Conservation (phyloP, 2,113 vertebrate genomes). For the Chloropsis cyanopogon region DNA sequence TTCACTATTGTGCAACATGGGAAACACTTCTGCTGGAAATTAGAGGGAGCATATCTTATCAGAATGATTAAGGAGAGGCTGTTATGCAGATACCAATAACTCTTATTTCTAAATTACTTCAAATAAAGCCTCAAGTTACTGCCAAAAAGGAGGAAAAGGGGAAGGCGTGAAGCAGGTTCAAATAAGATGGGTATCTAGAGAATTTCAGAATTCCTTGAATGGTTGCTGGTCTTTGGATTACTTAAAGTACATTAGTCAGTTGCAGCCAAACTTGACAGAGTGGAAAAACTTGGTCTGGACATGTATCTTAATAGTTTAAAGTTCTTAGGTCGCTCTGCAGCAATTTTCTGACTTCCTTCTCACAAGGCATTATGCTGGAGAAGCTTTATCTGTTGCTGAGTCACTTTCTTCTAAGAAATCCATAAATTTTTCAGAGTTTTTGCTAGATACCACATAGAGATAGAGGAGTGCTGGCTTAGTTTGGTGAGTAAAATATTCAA, state of each 20-base stretch:
- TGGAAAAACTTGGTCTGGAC: constrained; percentile 18
- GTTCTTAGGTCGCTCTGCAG: constrained; percentile 11
- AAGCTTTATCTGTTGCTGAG: not conserved
- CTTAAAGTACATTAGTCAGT: not conserved
- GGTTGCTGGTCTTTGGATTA: not conserved
- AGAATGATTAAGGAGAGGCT: not conserved
- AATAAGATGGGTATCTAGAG: not conserved
- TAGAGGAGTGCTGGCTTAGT: not conserved
- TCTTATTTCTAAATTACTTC: not conserved
- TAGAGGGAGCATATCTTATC: not conserved
- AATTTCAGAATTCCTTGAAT: not conserved
- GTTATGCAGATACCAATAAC: not conserved
- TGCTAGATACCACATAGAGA: not conserved
- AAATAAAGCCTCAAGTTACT: not conserved
- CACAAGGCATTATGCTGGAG: not conserved
- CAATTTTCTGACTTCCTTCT: constrained; percentile 6
- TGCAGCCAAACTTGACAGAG: not conserved
- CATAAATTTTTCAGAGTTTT: constrained; percentile 35
- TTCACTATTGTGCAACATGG: not conserved
- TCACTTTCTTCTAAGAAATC: constrained; percentile 31
- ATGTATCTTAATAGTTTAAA: constrained; percentile 23
- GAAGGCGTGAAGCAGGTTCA: not conserved
- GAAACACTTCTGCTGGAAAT: not conserved
- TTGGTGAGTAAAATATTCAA: not conserved
- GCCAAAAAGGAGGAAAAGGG: not conserved